A percentile compares a stretch with the other conserved stretches of the same genome.
These are phyloP conservation scores for Spinus pinus DNA, from an alignment of 2,797 vertebrate species.

Conservation along the genomic window DNA sequence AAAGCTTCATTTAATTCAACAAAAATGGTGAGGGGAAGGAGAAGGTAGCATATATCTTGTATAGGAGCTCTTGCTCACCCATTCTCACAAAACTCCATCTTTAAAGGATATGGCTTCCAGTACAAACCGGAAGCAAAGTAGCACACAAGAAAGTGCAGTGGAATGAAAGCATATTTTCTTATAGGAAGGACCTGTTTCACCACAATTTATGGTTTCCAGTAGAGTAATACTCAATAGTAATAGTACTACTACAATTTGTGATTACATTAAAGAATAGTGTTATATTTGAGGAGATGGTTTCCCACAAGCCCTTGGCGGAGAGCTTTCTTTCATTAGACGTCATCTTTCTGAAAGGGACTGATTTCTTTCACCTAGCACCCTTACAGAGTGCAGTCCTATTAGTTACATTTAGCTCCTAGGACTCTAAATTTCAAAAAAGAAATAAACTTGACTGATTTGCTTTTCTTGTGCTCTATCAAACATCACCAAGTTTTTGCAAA, in stretches of 20 bases:
- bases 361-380: neutral
- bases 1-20: neutral
- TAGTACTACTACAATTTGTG: neutral
- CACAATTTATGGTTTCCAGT: neutral
- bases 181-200: neutral
- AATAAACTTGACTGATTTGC: neutral
- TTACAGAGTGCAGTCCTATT: neutral
- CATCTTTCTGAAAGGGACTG: neutral
- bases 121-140: neutral
- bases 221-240: neutral
- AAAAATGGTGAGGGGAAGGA: neutral
- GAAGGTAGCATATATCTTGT: neutral
- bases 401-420: neutral
- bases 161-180: neutral
- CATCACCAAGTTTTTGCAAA: neutral
- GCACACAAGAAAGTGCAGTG: neutral
- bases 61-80: neutral
- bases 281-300: neutral
- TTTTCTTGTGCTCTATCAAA: neutral
- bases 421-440: neutral
- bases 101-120: neutral
- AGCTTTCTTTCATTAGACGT: neutral
- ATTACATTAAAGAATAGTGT: neutral
- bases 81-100: neutral
- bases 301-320: neutral